Percentiles rank a stretch among this genome's conserved stretches.
These are phyloP conservation scores for Brachionus rotundiformis DNA, from an alignment of 1,140 invertebrate genomes.

Conservation along the genomic window DNA sequence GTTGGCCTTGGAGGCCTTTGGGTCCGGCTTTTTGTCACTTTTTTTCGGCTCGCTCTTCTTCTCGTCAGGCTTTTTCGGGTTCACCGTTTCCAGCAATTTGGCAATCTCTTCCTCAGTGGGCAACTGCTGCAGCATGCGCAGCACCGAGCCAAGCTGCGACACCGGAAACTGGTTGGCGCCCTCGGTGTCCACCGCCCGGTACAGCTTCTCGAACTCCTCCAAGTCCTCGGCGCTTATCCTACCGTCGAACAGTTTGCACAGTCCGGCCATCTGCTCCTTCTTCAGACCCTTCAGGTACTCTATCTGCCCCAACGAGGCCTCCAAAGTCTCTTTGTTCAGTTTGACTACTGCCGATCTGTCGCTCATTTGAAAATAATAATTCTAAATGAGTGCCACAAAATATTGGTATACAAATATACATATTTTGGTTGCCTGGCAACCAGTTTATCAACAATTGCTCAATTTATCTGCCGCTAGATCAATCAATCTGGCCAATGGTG, in stretches of 20 bases:
- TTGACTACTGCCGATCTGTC: neutral
- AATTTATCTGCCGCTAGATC: neutral
- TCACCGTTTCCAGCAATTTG: slow-evolving; percentile 21
- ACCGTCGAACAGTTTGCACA: slow-evolving; percentile 39
- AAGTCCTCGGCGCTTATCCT: neutral
- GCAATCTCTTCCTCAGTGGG: slow-evolving; percentile 26
- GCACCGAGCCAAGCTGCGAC: slow-evolving; percentile 1
- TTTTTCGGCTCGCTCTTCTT: slow-evolving; percentile 33
- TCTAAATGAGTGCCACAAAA: neutral
- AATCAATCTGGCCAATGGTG: neutral
- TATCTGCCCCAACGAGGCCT: slow-evolving; percentile 32
- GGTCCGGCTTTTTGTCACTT: slow-evolving; percentile 25
- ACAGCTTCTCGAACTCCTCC: slow-evolving; percentile 47
- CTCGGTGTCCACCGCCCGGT: neutral
- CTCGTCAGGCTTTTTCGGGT: slow-evolving; percentile 24
- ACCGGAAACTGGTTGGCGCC: slow-evolving; percentile 41
- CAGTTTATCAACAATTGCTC: too few species aligned
- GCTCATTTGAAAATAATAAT: slow-evolving; percentile 20
- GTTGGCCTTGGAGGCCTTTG: neutral
- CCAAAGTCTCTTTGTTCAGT: slow-evolving; percentile 28
- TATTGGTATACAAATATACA: neutral
- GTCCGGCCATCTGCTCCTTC: slow-evolving; percentile 26
- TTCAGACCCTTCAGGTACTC: slow-evolving; percentile 38
- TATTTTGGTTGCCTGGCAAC: neutral
- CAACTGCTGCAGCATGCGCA: slow-evolving; percentile 28